phyloP scores from a whole-genome alignment of 1,140 invertebrate genomes.

The Neodiprion fabricii region DNA sequence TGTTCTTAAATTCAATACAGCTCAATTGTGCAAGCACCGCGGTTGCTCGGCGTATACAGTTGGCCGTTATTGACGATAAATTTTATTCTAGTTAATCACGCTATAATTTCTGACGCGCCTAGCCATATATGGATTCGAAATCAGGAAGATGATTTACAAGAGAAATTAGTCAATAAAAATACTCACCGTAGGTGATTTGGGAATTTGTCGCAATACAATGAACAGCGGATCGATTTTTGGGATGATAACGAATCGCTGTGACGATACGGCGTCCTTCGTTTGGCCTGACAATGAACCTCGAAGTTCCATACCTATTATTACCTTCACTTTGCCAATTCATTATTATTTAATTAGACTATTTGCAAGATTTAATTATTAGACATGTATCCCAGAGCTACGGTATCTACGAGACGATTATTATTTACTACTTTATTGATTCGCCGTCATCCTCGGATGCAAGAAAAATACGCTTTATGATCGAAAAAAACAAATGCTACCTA shows the following conservation, averaged over 20 bases:
- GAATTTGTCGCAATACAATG: not conserved
- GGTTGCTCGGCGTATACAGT: too few relatives aligned
- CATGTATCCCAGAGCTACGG: constrained; percentile 39
- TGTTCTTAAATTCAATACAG: too few relatives aligned
- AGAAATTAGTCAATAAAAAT: not conserved
- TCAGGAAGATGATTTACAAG: too few relatives aligned
- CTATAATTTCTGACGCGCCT: too few relatives aligned
- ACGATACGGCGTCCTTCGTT: not conserved
- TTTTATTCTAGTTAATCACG: too few relatives aligned
- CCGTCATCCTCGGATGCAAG: constrained; percentile 12
- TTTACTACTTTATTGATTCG: constrained; percentile 21
- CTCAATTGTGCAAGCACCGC: too few relatives aligned
- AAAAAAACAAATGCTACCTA: not conserved
- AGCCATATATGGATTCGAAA: too few relatives aligned
- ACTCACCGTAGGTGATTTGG: not conserved
- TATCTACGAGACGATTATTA: constrained; percentile 40
- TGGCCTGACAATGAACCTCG: not conserved
- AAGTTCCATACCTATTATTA: not conserved
- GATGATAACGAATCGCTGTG: not conserved
- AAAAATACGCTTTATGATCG: constrained; percentile 16
- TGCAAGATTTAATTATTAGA: not conserved
- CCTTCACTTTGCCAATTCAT: not conserved
- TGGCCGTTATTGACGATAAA: too few relatives aligned
- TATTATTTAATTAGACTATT: not conserved
- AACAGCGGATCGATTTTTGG: not conserved